Conservation (phyloP, 1,140 invertebrate species). For the Elysia chlorotica region DNA sequence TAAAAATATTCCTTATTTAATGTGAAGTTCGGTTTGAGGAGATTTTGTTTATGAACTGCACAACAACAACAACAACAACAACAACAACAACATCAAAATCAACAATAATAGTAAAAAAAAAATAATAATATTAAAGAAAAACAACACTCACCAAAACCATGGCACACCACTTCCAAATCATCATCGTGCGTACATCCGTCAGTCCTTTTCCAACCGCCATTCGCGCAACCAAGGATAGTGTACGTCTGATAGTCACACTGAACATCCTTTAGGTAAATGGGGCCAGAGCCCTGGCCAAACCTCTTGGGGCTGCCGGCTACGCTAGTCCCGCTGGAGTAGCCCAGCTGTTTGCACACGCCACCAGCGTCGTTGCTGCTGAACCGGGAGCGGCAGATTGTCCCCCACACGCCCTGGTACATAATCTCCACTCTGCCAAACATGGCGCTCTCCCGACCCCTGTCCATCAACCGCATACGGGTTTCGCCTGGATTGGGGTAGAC, state of each 20-base stretch:
- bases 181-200: slow-evolving; percentile 4
- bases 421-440: slow-evolving; percentile 72
- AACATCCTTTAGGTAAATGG: slow-evolving; percentile 46
- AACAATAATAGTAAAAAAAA: no score
- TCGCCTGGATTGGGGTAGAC: no score
- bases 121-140: no score
- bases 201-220: slow-evolving; percentile 1
- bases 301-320: slow-evolving; percentile 20
- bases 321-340: slow-evolving; percentile 32
- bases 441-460: background rate
- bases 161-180: slow-evolving; percentile 16
- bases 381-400: slow-evolving; percentile 76
- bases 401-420: slow-evolving; percentile 72
- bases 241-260: slow-evolving; percentile 40
- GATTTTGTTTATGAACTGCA: no score
- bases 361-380: slow-evolving; percentile 73
- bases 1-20: no score
- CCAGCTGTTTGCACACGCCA: slow-evolving; percentile 44
- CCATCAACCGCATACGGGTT: background rate
- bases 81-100: no score
- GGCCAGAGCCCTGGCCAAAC: slow-evolving; percentile 41
- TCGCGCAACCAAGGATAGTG: slow-evolving; percentile 33
- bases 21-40: no score
- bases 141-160: slow-evolving; percentile 1
- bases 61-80: no score